phyloP scores from a whole-genome alignment of 2,113 vertebrate genomes.

The Pelodiscus sinensis region DNA sequence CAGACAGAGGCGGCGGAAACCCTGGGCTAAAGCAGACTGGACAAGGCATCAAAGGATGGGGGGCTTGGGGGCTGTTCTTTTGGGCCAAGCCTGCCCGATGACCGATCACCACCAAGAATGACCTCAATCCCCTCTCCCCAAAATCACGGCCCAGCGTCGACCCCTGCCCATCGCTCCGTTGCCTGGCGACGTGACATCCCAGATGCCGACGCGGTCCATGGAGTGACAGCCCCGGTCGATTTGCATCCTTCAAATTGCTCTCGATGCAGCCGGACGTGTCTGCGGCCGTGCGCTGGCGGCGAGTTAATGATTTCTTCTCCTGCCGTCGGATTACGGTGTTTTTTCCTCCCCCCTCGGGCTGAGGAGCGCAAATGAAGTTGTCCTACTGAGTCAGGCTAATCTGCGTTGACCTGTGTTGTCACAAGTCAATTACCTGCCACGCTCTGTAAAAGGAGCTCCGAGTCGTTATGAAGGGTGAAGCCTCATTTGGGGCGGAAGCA shows the following conservation, averaged over 20 bases:
- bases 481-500: accelerated
- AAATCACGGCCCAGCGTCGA: neutral
- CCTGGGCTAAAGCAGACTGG: neutral
- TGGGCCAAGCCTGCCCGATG: neutral
- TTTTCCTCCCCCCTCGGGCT: neutral
- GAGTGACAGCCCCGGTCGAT: neutral
- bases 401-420: neutral
- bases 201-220: neutral
- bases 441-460: neutral
- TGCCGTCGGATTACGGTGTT: neutral
- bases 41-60: neutral
- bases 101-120: neutral
- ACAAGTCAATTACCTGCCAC: neutral
- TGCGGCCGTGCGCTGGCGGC: neutral
- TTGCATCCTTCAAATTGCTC: neutral
- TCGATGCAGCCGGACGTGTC: neutral
- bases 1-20: neutral
- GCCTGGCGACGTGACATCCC: neutral
- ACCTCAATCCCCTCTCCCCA: neutral
- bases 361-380: constrained; percentile 17
- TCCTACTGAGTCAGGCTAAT: neutral
- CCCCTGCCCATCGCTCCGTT: neutral
- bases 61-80: neutral
- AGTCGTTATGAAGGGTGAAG: neutral
- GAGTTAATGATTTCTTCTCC: constrained; percentile 8